Base-by-base conservation (phyloP, 2,888 invertebrate species). In the Heliconius cydno region DNA sequence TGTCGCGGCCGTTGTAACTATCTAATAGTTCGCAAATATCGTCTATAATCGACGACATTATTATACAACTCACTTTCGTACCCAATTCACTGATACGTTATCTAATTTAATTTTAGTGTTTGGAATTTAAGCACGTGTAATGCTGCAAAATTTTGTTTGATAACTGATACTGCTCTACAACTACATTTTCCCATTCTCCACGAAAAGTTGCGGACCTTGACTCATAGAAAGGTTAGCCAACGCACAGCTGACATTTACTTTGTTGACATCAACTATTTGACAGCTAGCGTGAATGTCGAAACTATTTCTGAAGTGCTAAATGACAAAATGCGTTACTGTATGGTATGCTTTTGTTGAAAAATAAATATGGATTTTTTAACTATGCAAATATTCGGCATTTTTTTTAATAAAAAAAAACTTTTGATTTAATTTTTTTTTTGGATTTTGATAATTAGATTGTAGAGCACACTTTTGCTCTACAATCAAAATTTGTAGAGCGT, bases 1-100 rank as follows among this genome's bases (percentile, higher is more conserved):
- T 98, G 94, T 98, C 98, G 89, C 98, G 96, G n/a, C 98, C 98
- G 88, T 96, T 96, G 89, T 98, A 98, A 73, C 97, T 97, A 83
- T 97, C 97, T 84, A 98, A 94, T 87, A 97, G 96, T 87, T 96
- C 96, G 90, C 97, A 97, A 88, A 97, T 95, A 94, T 96, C 96
- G 88, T 95, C 95, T 76, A 90, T 84, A 80, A 92, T 77, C 34
- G 92, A 89, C 85, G 92, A 90, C 94, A 94, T 95, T 83, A 84
- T 63, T 60, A 82, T 83, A 75, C 77, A 84, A 72, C 30, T 46
- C n/a, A 74, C 60, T 30, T 67, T 68, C 38, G 74, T 70, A 74
- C 46, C n/a, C 68, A 76, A 84, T 82, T 83, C 81, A 85, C 82
- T 85, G 86, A 87, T 87, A 88, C 81, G 82, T 84, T 87, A 88